These are phyloP conservation scores for Sycophila texana DNA, from an alignment of 2,888 invertebrate species.

Conservation along the genomic window DNA sequence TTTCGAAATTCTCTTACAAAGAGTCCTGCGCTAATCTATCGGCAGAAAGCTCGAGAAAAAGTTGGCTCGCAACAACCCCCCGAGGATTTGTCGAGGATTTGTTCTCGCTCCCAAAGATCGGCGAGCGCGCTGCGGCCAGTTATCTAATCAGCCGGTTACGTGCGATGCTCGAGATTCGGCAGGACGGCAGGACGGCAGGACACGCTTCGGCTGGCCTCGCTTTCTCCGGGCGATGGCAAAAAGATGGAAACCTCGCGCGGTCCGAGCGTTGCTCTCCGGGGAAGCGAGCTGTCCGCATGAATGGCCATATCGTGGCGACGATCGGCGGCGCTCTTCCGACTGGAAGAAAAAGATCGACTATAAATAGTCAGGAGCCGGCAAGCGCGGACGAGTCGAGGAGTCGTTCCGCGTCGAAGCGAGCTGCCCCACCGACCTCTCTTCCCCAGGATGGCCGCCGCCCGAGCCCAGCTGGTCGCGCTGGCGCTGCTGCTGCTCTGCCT, in stretches of 20 bases:
- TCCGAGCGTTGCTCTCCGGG: not conserved
- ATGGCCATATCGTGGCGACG: conserved; percentile 33
- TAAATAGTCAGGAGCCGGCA: conserved; percentile 42
- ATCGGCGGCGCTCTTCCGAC: conserved; percentile 41
- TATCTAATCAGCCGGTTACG: too few species aligned
- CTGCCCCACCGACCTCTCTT: too few species aligned
- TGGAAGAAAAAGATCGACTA: conserved; percentile 36
- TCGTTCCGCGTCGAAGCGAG: conserved; percentile 34
- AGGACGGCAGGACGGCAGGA: too few species aligned
- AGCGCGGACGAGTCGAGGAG: conserved; percentile 37
- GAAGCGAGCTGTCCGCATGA: conserved; percentile 48
- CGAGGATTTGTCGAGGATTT: too few species aligned
- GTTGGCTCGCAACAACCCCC: too few species aligned
- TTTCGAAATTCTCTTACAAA: conserved; percentile 37
- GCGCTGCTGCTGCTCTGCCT: conserved; percentile 32
- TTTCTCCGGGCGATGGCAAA: not conserved
- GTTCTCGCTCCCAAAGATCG: too few species aligned
- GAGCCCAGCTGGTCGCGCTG: not conserved
- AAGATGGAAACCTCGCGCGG: not conserved
- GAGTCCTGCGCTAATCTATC: conserved; percentile 24
- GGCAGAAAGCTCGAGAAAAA: too few species aligned
- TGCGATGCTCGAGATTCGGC: too few species aligned
- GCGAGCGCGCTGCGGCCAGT: too few species aligned
- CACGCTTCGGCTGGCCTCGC: too few species aligned
- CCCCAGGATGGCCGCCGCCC: conserved; percentile 40